Conservation (phyloP, 2,888 invertebrate species). For the Drosophila anceps region DNA sequence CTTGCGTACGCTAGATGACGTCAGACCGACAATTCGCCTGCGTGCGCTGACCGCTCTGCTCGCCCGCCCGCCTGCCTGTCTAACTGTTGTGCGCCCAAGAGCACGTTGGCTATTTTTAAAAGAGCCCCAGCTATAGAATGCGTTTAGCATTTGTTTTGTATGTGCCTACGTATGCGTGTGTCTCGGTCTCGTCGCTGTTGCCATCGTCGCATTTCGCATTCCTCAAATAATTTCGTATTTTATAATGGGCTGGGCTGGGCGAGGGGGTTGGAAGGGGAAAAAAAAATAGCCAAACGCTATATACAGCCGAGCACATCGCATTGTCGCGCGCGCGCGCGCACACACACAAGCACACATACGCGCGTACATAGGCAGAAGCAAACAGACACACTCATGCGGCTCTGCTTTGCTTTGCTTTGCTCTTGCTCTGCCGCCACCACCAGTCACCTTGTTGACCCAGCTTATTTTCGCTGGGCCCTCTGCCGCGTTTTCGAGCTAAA, state of each 20-base stretch:
- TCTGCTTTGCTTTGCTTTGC: conserved; percentile 19
- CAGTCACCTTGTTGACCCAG: conserved; percentile 53
- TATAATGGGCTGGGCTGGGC: too few relatives aligned
- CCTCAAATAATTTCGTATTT: conserved; percentile 65
- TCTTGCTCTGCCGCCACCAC: conserved; percentile 33
- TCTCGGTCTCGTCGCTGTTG: conserved; percentile 34
- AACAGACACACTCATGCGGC: conserved; percentile 18
- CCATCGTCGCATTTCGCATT: conserved; percentile 59
- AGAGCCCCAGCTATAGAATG: conserved; percentile 37
- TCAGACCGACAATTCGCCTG: conserved; percentile 25
- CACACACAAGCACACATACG: conserved; percentile 17
- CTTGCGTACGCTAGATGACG: conserved; percentile 45
- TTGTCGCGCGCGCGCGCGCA: conserved; percentile 33
- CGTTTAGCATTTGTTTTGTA: conserved; percentile 37
- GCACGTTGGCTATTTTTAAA: conserved; percentile 49
- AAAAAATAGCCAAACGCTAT: conserved; percentile 44
- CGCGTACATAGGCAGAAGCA: conserved; percentile 14
- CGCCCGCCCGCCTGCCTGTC: background rate
- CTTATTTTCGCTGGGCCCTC: conserved; percentile 64
- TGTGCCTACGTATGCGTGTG: conserved; percentile 34
- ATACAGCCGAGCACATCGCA: conserved; percentile 44
- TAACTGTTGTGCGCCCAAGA: conserved; percentile 12
- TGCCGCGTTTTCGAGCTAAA: conserved; percentile 71
- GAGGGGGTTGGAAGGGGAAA: too few relatives aligned
- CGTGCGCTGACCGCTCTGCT: too few relatives aligned